phyloP scores from a whole-genome alignment of 2,113 vertebrate genomes.

The Atractosteus spatula region DNA sequence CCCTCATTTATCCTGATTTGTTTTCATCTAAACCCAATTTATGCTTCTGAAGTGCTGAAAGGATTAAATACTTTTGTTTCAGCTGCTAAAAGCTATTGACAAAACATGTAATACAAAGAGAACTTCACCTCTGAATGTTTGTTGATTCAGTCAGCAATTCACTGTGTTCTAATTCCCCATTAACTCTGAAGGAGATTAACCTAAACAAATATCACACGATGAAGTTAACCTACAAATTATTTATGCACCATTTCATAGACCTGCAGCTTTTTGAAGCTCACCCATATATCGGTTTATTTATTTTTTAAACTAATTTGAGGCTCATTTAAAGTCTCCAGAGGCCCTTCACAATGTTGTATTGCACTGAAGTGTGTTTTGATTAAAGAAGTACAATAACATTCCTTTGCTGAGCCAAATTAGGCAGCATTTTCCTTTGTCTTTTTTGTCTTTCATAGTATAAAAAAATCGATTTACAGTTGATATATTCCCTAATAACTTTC shows the following conservation, averaged over 20 bases:
- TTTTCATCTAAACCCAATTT: no score
- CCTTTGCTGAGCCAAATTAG: constrained; percentile 24
- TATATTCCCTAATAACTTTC: no score
- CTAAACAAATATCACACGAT: constrained; percentile 47
- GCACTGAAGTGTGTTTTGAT: constrained; percentile 25
- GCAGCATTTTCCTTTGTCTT: no score
- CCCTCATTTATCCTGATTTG: no score
- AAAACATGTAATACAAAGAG: constrained; percentile 7
- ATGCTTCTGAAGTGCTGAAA: constrained; percentile 4
- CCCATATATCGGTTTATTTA: constrained; percentile 43
- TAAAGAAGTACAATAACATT: constrained; percentile 28
- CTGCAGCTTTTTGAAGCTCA: constrained; percentile 38
- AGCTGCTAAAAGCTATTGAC: constrained; percentile 31
- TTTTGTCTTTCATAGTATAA: no score
- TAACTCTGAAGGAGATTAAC: constrained; percentile 44
- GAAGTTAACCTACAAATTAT: constrained; percentile 61
- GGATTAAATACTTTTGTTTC: constrained; percentile 7
- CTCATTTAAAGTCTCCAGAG: constrained; percentile 40
- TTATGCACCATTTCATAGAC: constrained; percentile 43
- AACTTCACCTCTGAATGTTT: background rate
- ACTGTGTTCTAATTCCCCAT: constrained; percentile 38
- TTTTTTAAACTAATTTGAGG: constrained; percentile 57
- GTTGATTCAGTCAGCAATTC: constrained; percentile 33
- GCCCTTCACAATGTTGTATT: constrained; percentile 34
- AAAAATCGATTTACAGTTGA: no score